phyloP scores from a whole-genome alignment of 1,140 invertebrate species.

The Steinernema feltiae region DNA sequence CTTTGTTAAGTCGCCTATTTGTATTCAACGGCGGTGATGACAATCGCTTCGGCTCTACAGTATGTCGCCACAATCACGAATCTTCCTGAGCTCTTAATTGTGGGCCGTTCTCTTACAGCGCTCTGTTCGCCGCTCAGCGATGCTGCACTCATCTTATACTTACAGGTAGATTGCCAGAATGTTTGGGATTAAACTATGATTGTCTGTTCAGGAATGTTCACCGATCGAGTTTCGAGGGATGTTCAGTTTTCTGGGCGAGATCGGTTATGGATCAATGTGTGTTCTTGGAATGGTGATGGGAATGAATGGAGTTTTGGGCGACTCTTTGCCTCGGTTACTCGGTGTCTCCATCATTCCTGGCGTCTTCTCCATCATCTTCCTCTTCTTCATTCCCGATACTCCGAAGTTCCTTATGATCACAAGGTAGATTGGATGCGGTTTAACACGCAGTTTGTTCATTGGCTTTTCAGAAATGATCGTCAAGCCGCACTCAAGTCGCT shows the following conservation, averaged over 20 bases:
- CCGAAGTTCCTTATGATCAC: constrained; percentile 47
- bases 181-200: neutral
- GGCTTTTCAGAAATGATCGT: constrained; percentile 37
- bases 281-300: constrained; percentile 46
- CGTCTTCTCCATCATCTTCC: constrained; percentile 38
- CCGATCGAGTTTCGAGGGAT: constrained; percentile 38
- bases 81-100: constrained; percentile 43
- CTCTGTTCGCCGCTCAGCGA: constrained; percentile 41
- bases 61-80: constrained; percentile 33
- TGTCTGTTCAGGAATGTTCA: constrained; percentile 35
- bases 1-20: constrained; percentile 44
- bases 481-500: constrained; percentile 39
- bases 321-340: constrained; percentile 38
- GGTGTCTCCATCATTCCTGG: constrained; percentile 40
- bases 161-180: constrained; percentile 33
- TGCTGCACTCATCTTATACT: constrained; percentile 42
- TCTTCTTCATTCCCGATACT: constrained; percentile 47
- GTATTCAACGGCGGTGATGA: constrained; percentile 35
- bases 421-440: constrained; percentile 12
- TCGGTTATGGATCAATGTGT: constrained; percentile 48
- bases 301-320: constrained; percentile 42
- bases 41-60: constrained; percentile 43
- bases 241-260: constrained; percentile 45
- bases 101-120: constrained; percentile 43
- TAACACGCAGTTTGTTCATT: neutral